Conservation (phyloP, 2,888 invertebrate genomes). For the Anoplius nigerrimus region DNA sequence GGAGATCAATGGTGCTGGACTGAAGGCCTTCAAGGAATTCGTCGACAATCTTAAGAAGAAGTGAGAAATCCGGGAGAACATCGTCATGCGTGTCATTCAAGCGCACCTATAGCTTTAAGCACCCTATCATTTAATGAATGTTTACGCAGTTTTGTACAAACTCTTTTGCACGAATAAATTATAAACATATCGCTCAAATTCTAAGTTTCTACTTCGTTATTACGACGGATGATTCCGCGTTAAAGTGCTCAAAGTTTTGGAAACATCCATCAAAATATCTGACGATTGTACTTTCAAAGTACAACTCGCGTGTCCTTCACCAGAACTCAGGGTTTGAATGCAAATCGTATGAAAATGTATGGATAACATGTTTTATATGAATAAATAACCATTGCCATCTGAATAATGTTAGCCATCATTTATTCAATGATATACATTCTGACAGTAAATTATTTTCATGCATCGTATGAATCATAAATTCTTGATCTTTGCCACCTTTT, state of each 20-base stretch:
- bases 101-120: background rate
- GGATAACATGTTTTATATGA: too few species aligned
- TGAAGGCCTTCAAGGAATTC: constrained; percentile 60
- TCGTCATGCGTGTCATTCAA: background rate
- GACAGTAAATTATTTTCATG: too few species aligned
- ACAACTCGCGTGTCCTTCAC: too few species aligned
- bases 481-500: too few species aligned
- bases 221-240: background rate
- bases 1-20: constrained; percentile 69
- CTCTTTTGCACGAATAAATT: constrained; percentile 5
- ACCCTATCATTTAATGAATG: background rate
- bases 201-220: background rate
- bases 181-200: constrained; percentile 1
- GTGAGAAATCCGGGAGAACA: constrained; percentile 8
- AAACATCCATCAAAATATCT: background rate
- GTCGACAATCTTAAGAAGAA: constrained; percentile 54
- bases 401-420: too few species aligned
- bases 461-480: too few species aligned
- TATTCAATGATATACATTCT: too few species aligned
- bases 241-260: background rate
- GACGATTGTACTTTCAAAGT: too few species aligned
- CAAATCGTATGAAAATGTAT: too few species aligned
- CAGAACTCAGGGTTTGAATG: too few species aligned
- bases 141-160: background rate
- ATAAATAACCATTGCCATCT: too few species aligned